Evolutionary conservation across 2,888 invertebrate genomes (phyloP).

Genomic region (Holacanthella duospinosa): DNA sequence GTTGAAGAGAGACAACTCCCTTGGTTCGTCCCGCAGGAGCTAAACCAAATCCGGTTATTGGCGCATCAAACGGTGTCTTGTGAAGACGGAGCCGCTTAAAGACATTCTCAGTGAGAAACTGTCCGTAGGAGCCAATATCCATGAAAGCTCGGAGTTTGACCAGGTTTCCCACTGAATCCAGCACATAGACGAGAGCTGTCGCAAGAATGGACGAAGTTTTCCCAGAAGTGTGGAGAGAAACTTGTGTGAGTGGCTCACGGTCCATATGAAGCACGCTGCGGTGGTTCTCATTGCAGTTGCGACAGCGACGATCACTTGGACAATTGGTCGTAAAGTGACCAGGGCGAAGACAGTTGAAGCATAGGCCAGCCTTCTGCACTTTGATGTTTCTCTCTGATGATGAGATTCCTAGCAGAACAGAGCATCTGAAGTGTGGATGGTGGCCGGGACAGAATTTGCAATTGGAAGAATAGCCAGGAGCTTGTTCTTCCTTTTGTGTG

Average conservation of each 20-base stretch:
- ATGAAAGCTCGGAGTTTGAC: background rate
- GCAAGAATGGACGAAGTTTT: background rate
- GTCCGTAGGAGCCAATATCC: background rate
- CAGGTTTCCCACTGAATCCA: background rate
- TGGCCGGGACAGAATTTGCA: constrained; percentile 2
- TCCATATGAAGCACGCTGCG: background rate
- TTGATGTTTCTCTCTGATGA: background rate
- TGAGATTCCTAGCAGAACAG: background rate
- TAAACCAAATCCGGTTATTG: background rate
- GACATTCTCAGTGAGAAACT: background rate
- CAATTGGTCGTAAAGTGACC: background rate
- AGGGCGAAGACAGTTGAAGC: background rate
- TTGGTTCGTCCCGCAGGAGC: background rate
- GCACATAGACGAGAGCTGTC: background rate
- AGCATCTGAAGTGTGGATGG: constrained; percentile 13
- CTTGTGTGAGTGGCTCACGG: background rate
- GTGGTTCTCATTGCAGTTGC: background rate
- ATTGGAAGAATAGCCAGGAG: background rate
- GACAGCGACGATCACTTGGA: background rate
- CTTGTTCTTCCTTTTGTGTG: background rate
- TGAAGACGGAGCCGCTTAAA: constrained; percentile 1
- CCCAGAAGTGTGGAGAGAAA: background rate
- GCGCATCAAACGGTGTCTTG: background rate
- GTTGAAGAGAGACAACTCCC: background rate
- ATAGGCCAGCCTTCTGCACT: background rate